A percentile compares a stretch with the other conserved stretches of the same genome.
Evolutionary conservation across 1,140 invertebrate species (phyloP).

Genomic region (Neoseiulus cucumeris): DNA sequence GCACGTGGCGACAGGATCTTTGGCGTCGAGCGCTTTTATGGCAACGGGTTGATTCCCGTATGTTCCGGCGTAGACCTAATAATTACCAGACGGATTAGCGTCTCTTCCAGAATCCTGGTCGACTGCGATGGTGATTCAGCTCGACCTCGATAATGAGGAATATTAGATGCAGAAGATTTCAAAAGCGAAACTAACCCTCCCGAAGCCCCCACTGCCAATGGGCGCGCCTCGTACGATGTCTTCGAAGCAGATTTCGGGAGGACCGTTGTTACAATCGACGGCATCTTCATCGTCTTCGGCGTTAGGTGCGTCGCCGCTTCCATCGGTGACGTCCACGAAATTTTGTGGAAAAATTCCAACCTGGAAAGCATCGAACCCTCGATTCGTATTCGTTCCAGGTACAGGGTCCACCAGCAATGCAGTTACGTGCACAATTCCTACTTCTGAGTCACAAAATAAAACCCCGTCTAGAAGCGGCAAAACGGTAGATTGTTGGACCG

Average conservation of each 20-base stretch:
- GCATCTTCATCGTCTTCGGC: background rate
- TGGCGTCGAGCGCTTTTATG: background rate
- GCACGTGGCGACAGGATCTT: background rate
- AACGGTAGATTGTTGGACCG: too few relatives aligned
- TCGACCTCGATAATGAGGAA: background rate
- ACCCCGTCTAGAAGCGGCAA: too few relatives aligned
- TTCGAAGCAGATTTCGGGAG: background rate
- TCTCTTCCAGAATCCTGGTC: background rate
- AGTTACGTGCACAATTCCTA: too few relatives aligned
- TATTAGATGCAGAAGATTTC: background rate
- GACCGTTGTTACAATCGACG: background rate
- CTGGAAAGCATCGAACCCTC: too few relatives aligned
- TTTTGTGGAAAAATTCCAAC: slow-evolving; percentile 1
- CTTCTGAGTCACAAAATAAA: too few relatives aligned
- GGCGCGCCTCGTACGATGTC: background rate
- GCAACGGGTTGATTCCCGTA: background rate
- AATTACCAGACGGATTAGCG: background rate
- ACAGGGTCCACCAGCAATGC: too few relatives aligned
- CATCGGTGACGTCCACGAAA: background rate
- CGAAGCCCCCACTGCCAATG: background rate
- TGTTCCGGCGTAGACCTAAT: background rate
- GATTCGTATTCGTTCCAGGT: too few relatives aligned
- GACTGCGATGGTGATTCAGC: background rate
- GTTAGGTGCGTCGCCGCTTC: background rate
- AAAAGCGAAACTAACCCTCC: background rate